Percentiles rank a stretch among this genome's conserved stretches.
phyloP scores from a whole-genome alignment of 2,113 vertebrate genomes.

The Nematolebias whitei region DNA sequence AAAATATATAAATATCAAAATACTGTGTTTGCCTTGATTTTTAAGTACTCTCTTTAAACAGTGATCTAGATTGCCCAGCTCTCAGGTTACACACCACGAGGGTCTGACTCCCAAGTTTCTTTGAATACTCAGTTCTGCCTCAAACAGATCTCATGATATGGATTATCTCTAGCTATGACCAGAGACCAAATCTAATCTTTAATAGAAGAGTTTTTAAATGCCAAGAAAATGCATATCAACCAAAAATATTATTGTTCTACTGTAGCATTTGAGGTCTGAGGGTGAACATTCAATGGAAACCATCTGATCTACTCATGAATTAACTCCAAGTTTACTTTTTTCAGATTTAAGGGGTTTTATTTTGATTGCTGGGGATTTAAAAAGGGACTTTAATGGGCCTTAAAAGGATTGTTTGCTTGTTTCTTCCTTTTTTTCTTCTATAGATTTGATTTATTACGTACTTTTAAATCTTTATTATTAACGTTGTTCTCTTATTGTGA shows the following conservation, averaged over 20 bases:
- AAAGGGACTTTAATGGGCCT: too few species aligned
- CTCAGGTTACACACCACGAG: background rate
- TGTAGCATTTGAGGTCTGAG: too few species aligned
- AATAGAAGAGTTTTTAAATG: background rate
- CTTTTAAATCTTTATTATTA: background rate
- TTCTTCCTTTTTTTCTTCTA: too few species aligned
- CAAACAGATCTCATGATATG: background rate
- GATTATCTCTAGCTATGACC: background rate
- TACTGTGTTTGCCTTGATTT: too few species aligned
- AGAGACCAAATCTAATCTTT: background rate
- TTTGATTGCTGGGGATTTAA: too few species aligned
- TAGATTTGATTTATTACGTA: background rate
- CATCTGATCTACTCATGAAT: too few species aligned
- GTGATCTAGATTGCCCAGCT: too few species aligned
- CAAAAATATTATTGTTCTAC: background rate
- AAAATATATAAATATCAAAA: too few species aligned
- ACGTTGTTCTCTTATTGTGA: background rate
- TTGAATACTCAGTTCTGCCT: background rate
- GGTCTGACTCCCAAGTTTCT: background rate
- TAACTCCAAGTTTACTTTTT: too few species aligned
- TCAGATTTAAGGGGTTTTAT: too few species aligned
- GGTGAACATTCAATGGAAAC: too few species aligned
- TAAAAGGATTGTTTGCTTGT: background rate
- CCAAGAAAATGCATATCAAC: background rate
- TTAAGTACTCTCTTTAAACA: too few species aligned